Conservation (phyloP, 2,797 vertebrate genomes). For the Ptychobarbus kaznakovi region DNA sequence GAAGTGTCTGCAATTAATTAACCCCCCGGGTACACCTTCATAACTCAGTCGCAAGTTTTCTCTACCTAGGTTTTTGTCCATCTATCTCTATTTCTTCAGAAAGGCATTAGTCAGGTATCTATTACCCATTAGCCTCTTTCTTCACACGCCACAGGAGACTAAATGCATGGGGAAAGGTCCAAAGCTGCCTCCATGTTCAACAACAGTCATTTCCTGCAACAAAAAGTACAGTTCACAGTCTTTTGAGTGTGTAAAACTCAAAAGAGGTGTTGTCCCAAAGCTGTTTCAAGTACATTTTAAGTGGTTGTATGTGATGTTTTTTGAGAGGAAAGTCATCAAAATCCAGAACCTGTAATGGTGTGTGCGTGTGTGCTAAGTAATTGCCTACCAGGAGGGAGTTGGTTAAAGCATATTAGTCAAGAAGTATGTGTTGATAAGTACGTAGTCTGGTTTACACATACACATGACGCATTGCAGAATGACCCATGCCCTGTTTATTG, state of each 20-base stretch:
- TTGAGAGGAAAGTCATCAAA: neutral
- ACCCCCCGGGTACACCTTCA: slow-evolving; percentile 76
- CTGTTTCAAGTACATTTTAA: slow-evolving; percentile 19
- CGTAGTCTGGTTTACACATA: slow-evolving; percentile 40
- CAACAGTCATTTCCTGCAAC: slow-evolving; percentile 62
- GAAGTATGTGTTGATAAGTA: slow-evolving; percentile 60
- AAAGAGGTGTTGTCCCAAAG: slow-evolving; percentile 8
- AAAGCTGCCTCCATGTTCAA: slow-evolving; percentile 59
- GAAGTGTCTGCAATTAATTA: slow-evolving; percentile 76
- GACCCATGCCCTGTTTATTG: slow-evolving; percentile 87
- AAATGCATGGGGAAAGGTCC: slow-evolving; percentile 44
- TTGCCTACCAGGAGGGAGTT: slow-evolving; percentile 50
- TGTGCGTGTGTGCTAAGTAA: slow-evolving; percentile 43
- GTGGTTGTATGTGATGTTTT: neutral
- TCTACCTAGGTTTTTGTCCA: slow-evolving; percentile 58
- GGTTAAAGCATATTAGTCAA: slow-evolving; percentile 48
- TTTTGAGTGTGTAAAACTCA: slow-evolving; percentile 27
- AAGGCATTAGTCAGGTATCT: slow-evolving; percentile 75
- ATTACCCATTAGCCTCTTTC: slow-evolving; percentile 68
- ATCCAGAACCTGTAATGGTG: neutral
- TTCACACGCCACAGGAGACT: slow-evolving; percentile 40
- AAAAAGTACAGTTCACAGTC: slow-evolving; percentile 28
- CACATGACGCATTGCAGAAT: slow-evolving; percentile 68
- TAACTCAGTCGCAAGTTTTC: slow-evolving; percentile 69
- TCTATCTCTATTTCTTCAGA: slow-evolving; percentile 67